Conservation (phyloP, 2,113 vertebrate genomes). For the Nymphicus hollandicus region DNA sequence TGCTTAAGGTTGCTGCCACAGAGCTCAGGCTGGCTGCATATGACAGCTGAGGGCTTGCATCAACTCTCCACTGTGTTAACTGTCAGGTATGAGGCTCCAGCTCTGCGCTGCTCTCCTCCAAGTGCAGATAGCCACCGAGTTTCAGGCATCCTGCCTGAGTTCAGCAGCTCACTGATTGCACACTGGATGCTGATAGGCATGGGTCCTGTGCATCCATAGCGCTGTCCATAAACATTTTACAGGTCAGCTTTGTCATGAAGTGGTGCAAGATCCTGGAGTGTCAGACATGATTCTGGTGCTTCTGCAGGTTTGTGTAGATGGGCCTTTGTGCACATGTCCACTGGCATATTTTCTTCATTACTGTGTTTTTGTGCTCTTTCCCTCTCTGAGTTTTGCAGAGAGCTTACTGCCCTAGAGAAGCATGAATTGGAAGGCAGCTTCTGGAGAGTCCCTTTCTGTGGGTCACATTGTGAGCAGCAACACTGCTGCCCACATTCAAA, state of each 20-base stretch:
- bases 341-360: neutral
- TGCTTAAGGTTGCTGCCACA: neutral
- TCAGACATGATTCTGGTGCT: neutral
- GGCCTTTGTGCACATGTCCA: neutral
- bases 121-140: neutral
- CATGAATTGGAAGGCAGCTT: neutral
- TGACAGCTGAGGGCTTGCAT: neutral
- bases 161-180: neutral
- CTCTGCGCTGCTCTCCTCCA: neutral
- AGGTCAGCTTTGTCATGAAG: neutral
- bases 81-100: neutral
- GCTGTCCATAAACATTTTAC: neutral
- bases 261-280: neutral
- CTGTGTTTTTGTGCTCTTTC: neutral
- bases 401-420: neutral
- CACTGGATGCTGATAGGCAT: neutral
- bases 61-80: fast-evolving
- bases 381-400: neutral
- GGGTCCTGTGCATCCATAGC: neutral
- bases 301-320: neutral
- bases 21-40: fast-evolving
- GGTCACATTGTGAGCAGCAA: neutral
- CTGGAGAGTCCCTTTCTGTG: neutral
- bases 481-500: neutral
- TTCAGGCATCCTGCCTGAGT: neutral